phyloP scores from a whole-genome alignment of 2,888 invertebrate species.

The Plagodis pulveraria region DNA sequence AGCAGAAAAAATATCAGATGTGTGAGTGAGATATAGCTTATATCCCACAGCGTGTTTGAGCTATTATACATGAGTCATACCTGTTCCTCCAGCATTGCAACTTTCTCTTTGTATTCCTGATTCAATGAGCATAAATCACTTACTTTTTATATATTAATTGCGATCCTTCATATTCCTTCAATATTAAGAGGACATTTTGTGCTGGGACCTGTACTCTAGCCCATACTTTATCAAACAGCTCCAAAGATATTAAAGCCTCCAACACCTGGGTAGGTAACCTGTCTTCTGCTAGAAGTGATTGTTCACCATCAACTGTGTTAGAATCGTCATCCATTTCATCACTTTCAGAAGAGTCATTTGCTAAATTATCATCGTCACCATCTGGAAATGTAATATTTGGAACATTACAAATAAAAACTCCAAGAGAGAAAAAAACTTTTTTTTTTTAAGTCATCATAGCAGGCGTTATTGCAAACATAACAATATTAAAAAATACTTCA shows the following conservation, averaged over 20 bases:
- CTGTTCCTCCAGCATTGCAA: too few relatives aligned
- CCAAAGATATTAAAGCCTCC: slow-evolving; percentile 85
- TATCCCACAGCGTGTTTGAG: too few relatives aligned
- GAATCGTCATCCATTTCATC: slow-evolving; percentile 71
- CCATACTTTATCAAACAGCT: slow-evolving; percentile 86
- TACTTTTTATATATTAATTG: slow-evolving; percentile 80
- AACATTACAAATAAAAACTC: background rate
- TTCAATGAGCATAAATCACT: slow-evolving; percentile 26
- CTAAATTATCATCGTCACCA: slow-evolving; percentile 56
- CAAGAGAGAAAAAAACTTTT: too few relatives aligned
- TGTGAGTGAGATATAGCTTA: too few relatives aligned
- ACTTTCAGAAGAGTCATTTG: slow-evolving; percentile 65
- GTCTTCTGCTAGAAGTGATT: slow-evolving; percentile 66
- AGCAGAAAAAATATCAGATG: too few relatives aligned
- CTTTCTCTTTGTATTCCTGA: too few relatives aligned
- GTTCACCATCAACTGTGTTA: slow-evolving; percentile 58
- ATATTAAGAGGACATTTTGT: slow-evolving; percentile 81
- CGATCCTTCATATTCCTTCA: slow-evolving; percentile 80
- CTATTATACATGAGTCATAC: too few relatives aligned
- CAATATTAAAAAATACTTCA: too few relatives aligned
- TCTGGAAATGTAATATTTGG: slow-evolving; percentile 45
- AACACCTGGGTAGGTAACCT: slow-evolving; percentile 84
- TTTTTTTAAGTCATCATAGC: too few relatives aligned
- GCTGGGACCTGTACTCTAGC: slow-evolving; percentile 80
- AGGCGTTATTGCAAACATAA: too few relatives aligned